Evolutionary conservation across 2,888 invertebrate genomes (phyloP), one percentile per base, ranked within the genome.

Genomic region (Drosophila tripunctata): DNA sequence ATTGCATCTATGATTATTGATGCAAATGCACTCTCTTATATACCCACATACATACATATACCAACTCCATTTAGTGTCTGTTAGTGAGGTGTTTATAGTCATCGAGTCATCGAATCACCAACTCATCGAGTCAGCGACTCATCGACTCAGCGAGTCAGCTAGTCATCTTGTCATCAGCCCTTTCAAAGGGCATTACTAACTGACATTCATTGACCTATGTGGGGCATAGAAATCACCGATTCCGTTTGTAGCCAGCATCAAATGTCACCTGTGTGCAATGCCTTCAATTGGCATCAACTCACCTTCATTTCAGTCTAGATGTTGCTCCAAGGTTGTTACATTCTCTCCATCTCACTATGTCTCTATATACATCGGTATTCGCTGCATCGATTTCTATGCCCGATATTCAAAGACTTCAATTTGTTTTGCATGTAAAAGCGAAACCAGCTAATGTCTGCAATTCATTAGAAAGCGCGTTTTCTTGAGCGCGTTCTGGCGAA

Each of bases 371-470:
- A 47, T 31, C 19, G 10, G 31, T 36, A 14, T 17, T 35, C n/a
- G 10, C 27, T 10, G 14, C 35, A 60, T 72, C 71, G 72, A 75
- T 65, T 75, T 63, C 33, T 21, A 19, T 64, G 54, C 30, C 44
- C 58, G 51, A 64, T 52, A 47, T 55, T 64, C 40, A 21, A 41
- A 48, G 27, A 60, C 43, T 75, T 17, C 48, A 70, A 65, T 72
- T 65, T 56, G 58, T 75, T 72, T 72, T 74, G 69, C 69, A 75
- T 74, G 51, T 21, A 43, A 57, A 74, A 63, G 64, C 51, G 57
- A 41, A 54, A 19, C 8, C 44, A 51, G 36, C 75, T 64, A 75
- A 64, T 75, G 64, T 55, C 57, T 41, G 52, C 70, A 70, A 60
- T 56, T 72, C 75, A 72, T 72, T 75, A 52, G 36, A 27, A 27